These are phyloP conservation scores for Bombus haemorrhoidalis DNA, from an alignment of 1,140 invertebrate genomes.

Conservation along the genomic window DNA sequence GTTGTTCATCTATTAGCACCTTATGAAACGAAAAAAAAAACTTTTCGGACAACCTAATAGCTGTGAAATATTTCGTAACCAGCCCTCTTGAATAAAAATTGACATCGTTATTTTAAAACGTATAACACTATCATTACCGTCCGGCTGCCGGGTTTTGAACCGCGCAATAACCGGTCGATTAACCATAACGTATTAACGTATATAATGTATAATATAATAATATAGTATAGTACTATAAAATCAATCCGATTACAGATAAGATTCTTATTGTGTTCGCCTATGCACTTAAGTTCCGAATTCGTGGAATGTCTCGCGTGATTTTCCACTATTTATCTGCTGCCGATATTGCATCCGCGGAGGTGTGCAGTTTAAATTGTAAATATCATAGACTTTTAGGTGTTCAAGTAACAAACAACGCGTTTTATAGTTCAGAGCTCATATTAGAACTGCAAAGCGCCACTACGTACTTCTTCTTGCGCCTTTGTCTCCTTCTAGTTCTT, in stretches of 20 bases:
- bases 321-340: conserved; percentile 75
- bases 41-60: background rate
- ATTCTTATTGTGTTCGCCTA: conserved; percentile 65
- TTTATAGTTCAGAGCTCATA: conserved; percentile 76
- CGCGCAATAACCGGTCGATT: conserved; percentile 68
- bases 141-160: conserved; percentile 69
- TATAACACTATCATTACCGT: conserved; percentile 72
- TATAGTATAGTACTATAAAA: conserved; percentile 81
- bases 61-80: conserved; percentile 74
- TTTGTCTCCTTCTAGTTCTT: background rate
- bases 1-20: too few relatives aligned
- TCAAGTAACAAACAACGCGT: conserved; percentile 76
- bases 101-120: conserved; percentile 64
- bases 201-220: conserved; percentile 76
- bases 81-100: conserved; percentile 77
- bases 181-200: conserved; percentile 57
- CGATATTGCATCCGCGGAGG: conserved; percentile 65
- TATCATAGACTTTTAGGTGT: conserved; percentile 78
- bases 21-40: too few relatives aligned
- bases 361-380: conserved; percentile 71
- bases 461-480: background rate
- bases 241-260: conserved; percentile 68
- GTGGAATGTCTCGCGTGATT: conserved; percentile 81
- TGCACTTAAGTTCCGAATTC: conserved; percentile 81
- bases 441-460: conserved; percentile 67